These are phyloP conservation scores for Drosophila kanekoi DNA, from an alignment of 2,888 invertebrate genomes.

Conservation along the genomic window DNA sequence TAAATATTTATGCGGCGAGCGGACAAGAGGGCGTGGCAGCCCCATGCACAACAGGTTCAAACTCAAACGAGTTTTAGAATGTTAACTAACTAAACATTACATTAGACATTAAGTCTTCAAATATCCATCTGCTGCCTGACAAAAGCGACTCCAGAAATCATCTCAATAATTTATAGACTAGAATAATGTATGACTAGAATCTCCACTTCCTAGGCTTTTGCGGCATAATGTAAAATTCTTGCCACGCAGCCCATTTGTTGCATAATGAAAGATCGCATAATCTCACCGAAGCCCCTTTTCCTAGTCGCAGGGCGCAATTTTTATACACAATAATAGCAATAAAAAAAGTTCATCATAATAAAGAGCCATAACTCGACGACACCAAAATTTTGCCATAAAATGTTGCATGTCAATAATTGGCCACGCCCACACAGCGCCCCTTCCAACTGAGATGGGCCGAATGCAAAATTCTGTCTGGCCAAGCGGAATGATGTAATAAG, in stretches of 20 bases:
- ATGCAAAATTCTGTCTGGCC: slow-evolving; percentile 45
- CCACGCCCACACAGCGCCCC: slow-evolving; percentile 1
- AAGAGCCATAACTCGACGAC: slow-evolving; percentile 28
- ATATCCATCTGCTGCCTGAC: too few relatives aligned
- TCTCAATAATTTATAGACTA: not conserved
- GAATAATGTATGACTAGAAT: not conserved
- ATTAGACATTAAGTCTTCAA: too few relatives aligned
- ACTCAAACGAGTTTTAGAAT: too few relatives aligned
- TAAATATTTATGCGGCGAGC: slow-evolving; percentile 37
- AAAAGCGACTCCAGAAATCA: not conserved
- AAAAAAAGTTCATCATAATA: slow-evolving; percentile 18
- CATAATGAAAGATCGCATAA: slow-evolving; percentile 28
- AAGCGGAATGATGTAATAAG: slow-evolving; percentile 61
- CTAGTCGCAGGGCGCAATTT: too few relatives aligned
- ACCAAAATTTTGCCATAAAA: slow-evolving; percentile 21
- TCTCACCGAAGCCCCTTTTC: slow-evolving; percentile 13
- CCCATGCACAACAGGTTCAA: too few relatives aligned
- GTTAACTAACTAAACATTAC: too few relatives aligned
- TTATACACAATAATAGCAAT: slow-evolving; percentile 27
- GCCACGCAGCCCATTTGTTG: slow-evolving; percentile 23
- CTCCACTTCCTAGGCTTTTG: not conserved
- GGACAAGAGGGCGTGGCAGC: slow-evolving; percentile 5
- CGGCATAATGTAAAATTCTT: slow-evolving; percentile 4
- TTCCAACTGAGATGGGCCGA: not conserved
- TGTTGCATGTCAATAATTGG: slow-evolving; percentile 1